phyloP scores from a whole-genome alignment of 2,113 vertebrate species.

The Parus major region DNA sequence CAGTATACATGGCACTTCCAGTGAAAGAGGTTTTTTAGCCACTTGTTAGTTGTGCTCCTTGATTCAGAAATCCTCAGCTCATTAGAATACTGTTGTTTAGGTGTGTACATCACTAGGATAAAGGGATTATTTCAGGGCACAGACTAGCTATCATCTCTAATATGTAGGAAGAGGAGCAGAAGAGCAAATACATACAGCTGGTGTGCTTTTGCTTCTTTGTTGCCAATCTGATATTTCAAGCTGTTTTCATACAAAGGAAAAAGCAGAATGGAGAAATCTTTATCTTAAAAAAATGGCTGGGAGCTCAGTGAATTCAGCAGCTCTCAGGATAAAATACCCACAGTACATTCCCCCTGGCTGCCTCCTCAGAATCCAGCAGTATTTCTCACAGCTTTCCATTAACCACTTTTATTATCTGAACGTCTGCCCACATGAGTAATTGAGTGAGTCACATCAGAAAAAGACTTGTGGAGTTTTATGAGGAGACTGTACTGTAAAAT shows the following conservation, averaged over 20 bases:
- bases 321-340: conserved; percentile 46
- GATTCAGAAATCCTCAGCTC: background rate
- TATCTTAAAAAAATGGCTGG: conserved; percentile 54
- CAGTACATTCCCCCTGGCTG: conserved; percentile 42
- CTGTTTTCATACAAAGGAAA: conserved; percentile 31
- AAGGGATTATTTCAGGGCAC: conserved; percentile 25
- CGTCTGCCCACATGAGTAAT: conserved; percentile 67
- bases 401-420: conserved; percentile 72
- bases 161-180: background rate
- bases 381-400: conserved; percentile 68
- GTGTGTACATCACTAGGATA: background rate
- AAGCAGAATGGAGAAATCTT: conserved; percentile 26
- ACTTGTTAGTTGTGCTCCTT: background rate
- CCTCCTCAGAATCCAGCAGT: conserved; percentile 64
- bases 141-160: conserved; percentile 2
- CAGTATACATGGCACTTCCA: background rate
- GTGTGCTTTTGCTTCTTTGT: conserved; percentile 2
- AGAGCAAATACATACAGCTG: background rate
- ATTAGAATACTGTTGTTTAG: background rate
- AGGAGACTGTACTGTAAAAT: conserved; percentile 31
- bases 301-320: conserved; percentile 52
- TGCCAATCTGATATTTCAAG: conserved; percentile 49
- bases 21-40: background rate
- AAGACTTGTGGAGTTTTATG: conserved; percentile 55
- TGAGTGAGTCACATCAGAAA: conserved; percentile 71